Percentiles rank a stretch among this genome's conserved stretches.
These are phyloP conservation scores for Atherinomorus stipes DNA, from an alignment of 2,113 vertebrate genomes.

Conservation along the genomic window DNA sequence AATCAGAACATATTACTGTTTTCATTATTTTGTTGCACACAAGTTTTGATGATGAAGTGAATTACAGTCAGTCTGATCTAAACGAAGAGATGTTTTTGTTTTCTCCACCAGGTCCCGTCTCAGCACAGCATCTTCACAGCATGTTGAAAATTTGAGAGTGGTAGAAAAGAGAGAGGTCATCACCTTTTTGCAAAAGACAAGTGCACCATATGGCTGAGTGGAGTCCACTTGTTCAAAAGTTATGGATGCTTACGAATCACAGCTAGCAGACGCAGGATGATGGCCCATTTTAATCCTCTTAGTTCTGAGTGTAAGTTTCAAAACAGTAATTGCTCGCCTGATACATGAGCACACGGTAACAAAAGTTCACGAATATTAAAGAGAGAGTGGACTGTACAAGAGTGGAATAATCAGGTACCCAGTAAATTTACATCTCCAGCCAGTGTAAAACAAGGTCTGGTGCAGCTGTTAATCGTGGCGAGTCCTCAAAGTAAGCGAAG, in stretches of 20 bases:
- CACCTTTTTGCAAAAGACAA: not conserved
- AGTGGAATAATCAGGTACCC: constrained; percentile 9
- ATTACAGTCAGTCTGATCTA: not conserved
- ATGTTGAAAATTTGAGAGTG: not conserved
- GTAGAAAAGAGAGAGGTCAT: not conserved
- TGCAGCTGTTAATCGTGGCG: constrained; percentile 13
- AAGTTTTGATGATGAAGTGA: too few relatives aligned
- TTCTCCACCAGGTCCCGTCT: not conserved
- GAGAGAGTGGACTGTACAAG: not conserved
- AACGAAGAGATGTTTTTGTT: not conserved
- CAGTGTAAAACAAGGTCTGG: not conserved
- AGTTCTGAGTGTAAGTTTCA: constrained; percentile 13
- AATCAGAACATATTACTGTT: too few relatives aligned
- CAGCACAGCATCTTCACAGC: constrained; percentile 6
- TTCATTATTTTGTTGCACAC: too few relatives aligned
- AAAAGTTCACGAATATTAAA: not conserved
- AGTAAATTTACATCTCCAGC: constrained; percentile 5
- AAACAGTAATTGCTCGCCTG: constrained; percentile 2
- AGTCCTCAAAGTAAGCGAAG: constrained; percentile 39
- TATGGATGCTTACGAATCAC: constrained; percentile 37
- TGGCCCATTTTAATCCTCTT: constrained; percentile 31
- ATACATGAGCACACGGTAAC: not conserved
- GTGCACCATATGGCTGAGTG: constrained; percentile 9
- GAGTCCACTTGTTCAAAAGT: constrained; percentile 15
- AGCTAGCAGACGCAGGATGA: constrained; percentile 3